Evolutionary conservation across 2,113 vertebrate species (phyloP), one percentile per base, ranked within the genome.

Genomic region (Triplophysa dalaica): DNA sequence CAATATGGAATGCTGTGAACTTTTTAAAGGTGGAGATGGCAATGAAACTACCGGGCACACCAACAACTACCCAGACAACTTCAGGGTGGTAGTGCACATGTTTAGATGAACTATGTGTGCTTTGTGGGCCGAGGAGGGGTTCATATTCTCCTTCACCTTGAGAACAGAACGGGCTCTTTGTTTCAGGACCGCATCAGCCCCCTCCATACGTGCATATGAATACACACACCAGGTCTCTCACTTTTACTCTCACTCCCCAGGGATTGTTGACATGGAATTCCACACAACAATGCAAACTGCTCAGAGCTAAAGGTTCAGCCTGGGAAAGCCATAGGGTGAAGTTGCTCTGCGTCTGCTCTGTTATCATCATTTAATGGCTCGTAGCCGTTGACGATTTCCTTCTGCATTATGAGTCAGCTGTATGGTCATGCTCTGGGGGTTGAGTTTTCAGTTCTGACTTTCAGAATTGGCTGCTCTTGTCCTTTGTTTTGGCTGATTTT

Each of bases 101-200:
- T 63, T 24, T n/a, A 48, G 60, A 24, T 29, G 70, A 64, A 76
- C 70, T 60, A 2, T 48, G 43, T 43, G 2, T 14, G 14, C 69
- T 77, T 75, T 60, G 65, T 69, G 29, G 11, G 14, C 13, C 52
- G 22, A 33, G 58, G 43, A 63, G 63, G 63, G 82, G 73, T 79
- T 73, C 56, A 81, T 85, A 29, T 79, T 75, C 77, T 83, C 69
- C 13, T 70, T 29, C 73, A 75, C 60, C 69, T 38, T 63, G 26
- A 68, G 43, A 85, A 65, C 63, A 89, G 85, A 91, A 82, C 84
- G 70, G 60, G n/a, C 45, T 85, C 87, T 91, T 91, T 92, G 90
- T 92, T 70, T 72, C 3, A 54, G 45, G n/a, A n/a, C 29, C 22
- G 48, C 62, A 72, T 8, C 70, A 74, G 17, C 79, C 74, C 60